Base-by-base conservation (phyloP, 2,113 vertebrate genomes). In the Caloenas nicobarica region DNA sequence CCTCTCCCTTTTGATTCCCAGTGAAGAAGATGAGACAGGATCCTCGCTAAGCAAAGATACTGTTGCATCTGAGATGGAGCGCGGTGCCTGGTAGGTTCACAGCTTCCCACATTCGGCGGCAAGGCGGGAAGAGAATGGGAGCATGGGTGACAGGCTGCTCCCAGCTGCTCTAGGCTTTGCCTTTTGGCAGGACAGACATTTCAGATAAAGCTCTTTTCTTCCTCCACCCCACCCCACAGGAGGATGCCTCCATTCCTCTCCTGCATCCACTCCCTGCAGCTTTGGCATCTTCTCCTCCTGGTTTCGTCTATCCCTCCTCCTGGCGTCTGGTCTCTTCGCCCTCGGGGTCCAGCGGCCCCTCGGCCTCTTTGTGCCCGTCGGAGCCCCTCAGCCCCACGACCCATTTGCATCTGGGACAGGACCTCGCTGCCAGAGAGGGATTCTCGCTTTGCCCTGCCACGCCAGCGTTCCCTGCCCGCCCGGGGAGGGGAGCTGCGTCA, bases 391-490 rank as follows among this genome's bases (percentile, higher is more conserved):
- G 97, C 97, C 68, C 79, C 95, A 0, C 97, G 97, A 21, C 82
- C 98, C 15, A 98, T 98, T 56, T 98, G 97, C 89, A 96, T 98
- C 89, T 98, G 98, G 98, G 97, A 98, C 93, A 98, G 97, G 89
- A 97, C 93, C 70, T 96, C 97, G 4, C 90, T 95, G 57, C 93
- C 96, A 0, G 98, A 97, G 96, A 97, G 98, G 81, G 97, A 96
- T 68, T 82, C 97, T 10, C 95, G 96, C 71, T 64, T 96, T 2
- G 9, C 71, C 48, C 26, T 31, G 53, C 81, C 26, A 0, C 96
- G 90, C 31, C 97, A 80, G 73, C 94, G 86, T 0, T 54, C n/a
- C 36, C 34, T 40, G 66, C 25, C 54, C 0, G 28, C 18, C 4
- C 90, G 81, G 13, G 93, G 82, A 4, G 78, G 58, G 3, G 96